Base-by-base conservation (phyloP, 2,888 invertebrate species). In the Cosmorhoe ocellata region DNA sequence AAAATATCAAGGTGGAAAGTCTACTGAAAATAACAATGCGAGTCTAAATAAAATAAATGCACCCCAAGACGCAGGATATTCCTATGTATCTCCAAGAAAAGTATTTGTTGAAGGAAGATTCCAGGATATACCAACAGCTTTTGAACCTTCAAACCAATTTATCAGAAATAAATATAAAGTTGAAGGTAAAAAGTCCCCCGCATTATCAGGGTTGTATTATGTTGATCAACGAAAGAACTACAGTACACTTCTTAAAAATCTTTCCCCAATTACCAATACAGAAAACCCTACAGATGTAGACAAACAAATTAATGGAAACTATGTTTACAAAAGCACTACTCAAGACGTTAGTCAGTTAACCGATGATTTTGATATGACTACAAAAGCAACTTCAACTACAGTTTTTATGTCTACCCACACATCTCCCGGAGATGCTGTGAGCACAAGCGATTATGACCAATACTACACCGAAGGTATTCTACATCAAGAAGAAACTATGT, bases 1-100 rank as follows among this genome's bases (percentile, higher is more conserved):
- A 4, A 4, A 6, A 7, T 7, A 18, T 18, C 18, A 18, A 18
- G 3, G 18, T 5, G 5, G 2, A 5, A 18, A 5, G 18, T 5
- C 18, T 18, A 18, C 3, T 24, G 24, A 24, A 1, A 24, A 18
- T 4, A 3, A 24, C 24, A 18, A 24, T 13, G 9, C 4, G 18
- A 4, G 4, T 18, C 18, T 18, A 18, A 18, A 18, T 18, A 18
- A 18, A 2, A n/a, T n/a, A n/a, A 40, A 12, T 2, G n/a, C 18
- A 26, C 13, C 36, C 7, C 6, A 33, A 12, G 32, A 37, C 27
- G 5, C 30, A 10, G 45, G 40, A 0, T 51, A 45, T 27, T 36
- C 10, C n/a, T 51, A 51, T 36, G 22, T 51, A 36, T 40, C 51
- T 6, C 45, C 45, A 10, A 36, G n/a, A 8, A 36, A 41, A 7